Evolutionary conservation across 2,797 vertebrate species (phyloP), one percentile per base, ranked within the genome.

Genomic region (Rousettus madagascariensis): DNA sequence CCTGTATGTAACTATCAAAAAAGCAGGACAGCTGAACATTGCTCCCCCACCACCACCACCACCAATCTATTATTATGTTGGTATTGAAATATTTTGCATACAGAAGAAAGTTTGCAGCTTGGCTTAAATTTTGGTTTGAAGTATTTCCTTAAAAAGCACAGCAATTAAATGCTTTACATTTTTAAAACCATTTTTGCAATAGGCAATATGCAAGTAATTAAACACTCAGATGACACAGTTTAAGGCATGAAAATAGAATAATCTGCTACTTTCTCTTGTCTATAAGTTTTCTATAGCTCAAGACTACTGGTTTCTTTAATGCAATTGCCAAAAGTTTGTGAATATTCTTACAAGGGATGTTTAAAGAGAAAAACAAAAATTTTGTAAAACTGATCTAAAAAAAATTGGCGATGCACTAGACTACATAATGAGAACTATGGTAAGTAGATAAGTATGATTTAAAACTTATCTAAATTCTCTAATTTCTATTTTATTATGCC

Each of bases 141-240:
- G 16, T 41, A 82, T 63, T 61, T 77, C 93, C 33, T 24, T 94
- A 90, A 95, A 95, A 96, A 93, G 68, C 1, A 22, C 5, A 43
- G 22, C 46, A 92, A 95, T 5, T 82, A 91, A 92, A 55, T 5
- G 68, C 68, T 96, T 91, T 83, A 82, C 71, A 96, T 92, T 92
- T 88, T 90, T 66, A 83, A 95, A 96, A 79, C 63, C 20, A 15
- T 75, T 86, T 95, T 94, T 84, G 36, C 80, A 75, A 95, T 57
- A 72, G 53, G 77, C 96, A 96, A 92, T 63, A 94, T 13, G 95
- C 41, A 94, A 96, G 28, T 66, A 96, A 95, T 93, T 85, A 96
- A 95, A 94, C 28, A 95, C 41, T 65, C 30, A 82, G n/a, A 77
- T 92, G 72, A 53, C 8, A 94, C 19, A 16, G 53, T 95, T 95